phyloP scores from a whole-genome alignment of 2,888 invertebrate genomes.

The Gari tellinella region DNA sequence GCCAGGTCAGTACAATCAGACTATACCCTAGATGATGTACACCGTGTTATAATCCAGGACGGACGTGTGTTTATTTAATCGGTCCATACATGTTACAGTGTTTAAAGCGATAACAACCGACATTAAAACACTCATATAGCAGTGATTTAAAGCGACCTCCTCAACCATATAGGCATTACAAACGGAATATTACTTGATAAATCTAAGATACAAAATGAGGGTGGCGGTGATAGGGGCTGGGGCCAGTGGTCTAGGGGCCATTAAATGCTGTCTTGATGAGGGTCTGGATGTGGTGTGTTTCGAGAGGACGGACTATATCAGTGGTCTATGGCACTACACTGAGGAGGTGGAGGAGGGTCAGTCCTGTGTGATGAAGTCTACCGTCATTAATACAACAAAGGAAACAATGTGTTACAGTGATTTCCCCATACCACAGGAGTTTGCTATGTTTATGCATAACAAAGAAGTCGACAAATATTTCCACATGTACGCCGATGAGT shows the following conservation, averaged over 20 bases:
- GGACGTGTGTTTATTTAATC: too few species aligned
- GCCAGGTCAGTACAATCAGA: too few species aligned
- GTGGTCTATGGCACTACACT: constrained; percentile 81
- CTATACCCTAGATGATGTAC: too few species aligned
- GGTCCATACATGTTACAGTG: too few species aligned
- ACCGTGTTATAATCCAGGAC: too few species aligned
- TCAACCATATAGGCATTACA: too few species aligned
- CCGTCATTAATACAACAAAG: constrained; percentile 81
- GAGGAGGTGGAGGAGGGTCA: constrained; percentile 67
- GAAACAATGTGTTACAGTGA: constrained; percentile 83
- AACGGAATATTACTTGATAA: too few species aligned
- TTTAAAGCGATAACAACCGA: too few species aligned
- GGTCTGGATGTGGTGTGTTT: constrained; percentile 78
- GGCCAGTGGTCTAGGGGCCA: constrained; percentile 76
- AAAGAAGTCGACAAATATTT: constrained; percentile 80
- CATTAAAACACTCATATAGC: too few species aligned
- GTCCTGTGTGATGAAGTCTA: constrained; percentile 80
- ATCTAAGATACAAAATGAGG: too few species aligned
- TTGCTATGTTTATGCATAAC: constrained; percentile 83
- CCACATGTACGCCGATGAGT: constrained; percentile 80
- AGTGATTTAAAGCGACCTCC: too few species aligned
- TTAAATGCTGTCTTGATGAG: constrained; percentile 79
- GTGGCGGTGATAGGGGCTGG: constrained; percentile 78
- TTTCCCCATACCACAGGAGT: constrained; percentile 82
- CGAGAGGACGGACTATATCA: constrained; percentile 76